Base-by-base conservation (phyloP, 2,797 vertebrate species). In the Xenops minutus region DNA sequence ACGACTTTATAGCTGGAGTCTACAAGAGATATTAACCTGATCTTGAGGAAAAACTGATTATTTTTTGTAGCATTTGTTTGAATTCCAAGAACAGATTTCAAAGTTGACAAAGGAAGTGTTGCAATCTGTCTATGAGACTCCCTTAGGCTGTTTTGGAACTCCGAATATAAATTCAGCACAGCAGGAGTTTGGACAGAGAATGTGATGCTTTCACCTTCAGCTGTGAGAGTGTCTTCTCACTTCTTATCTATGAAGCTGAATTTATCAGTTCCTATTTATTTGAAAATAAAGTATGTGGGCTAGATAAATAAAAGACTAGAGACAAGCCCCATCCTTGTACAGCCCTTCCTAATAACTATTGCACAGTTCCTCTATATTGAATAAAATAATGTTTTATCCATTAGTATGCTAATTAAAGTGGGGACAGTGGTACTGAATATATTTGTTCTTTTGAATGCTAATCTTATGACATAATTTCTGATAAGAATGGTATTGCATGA, bases 171-270 rank as follows among this genome's bases (percentile, higher is more conserved):
- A 75, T 77, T 91, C 84, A 93, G 79, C 61, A 88, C 71, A 92
- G 69, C 29, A 39, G 86, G 89, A 91, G 27, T 79, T 55, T 78
- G 76, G 91, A 91, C 61, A 93, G 82, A 72, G 95, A 96, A 97
- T 69, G 87, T 29, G 79, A 84, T 69, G 71, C 90, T 95, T 97
- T 96, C 95, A 97, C 94, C 96, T 97, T 96, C 89, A 96, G 94
- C 96, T 96, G 92, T 74, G 81, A 95, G 80, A 93, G 85, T 56
- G 88, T 75, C 85, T 95, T 97, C 81, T 88, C 68, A 64, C 84
- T 95, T 96, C 88, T 84, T 92, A 94, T 93, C 88, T 77, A 73
- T 3, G 2, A 83, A 96, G 76, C 51, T 76, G 62, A 77, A 67
- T 93, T 86, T 95, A 95, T 92, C 94, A 94, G 85, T 86, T 92